A percentile compares a stretch with the other conserved stretches of the same genome.
Evolutionary conservation across 2,113 vertebrate species (phyloP).

Genomic region (Macroglossus sobrinus): DNA sequence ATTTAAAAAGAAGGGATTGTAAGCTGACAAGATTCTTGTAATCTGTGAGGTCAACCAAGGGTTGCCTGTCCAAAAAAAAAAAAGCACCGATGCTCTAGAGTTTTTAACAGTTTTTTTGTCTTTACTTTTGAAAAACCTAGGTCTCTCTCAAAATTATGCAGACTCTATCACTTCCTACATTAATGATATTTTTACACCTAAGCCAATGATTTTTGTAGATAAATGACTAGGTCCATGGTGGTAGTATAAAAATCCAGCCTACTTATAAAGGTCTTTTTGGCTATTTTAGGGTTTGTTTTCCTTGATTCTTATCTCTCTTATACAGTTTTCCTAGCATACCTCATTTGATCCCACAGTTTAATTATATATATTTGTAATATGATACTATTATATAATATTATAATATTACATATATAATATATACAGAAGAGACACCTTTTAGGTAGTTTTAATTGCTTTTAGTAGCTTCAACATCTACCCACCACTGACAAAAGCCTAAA

Average conservation of each 20-base stretch:
- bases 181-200: neutral
- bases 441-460: neutral
- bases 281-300: neutral
- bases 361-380: neutral
- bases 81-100: neutral
- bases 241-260: neutral
- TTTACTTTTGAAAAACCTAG: slow-evolving; percentile 8
- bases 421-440: neutral
- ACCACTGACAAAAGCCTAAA: neutral
- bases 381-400: neutral
- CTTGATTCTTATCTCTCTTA: neutral
- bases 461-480: neutral
- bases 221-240: neutral
- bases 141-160: neutral
- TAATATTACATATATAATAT: neutral
- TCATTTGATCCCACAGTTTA: neutral
- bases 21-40: no score
- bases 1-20: no score
- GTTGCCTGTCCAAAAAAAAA: no score
- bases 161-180: neutral
- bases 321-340: neutral
- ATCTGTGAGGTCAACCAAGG: no score
- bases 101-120: neutral
- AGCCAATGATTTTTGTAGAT: neutral
- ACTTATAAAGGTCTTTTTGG: neutral